Base-by-base conservation (phyloP, 2,797 vertebrate species). In the Momotus momota region DNA sequence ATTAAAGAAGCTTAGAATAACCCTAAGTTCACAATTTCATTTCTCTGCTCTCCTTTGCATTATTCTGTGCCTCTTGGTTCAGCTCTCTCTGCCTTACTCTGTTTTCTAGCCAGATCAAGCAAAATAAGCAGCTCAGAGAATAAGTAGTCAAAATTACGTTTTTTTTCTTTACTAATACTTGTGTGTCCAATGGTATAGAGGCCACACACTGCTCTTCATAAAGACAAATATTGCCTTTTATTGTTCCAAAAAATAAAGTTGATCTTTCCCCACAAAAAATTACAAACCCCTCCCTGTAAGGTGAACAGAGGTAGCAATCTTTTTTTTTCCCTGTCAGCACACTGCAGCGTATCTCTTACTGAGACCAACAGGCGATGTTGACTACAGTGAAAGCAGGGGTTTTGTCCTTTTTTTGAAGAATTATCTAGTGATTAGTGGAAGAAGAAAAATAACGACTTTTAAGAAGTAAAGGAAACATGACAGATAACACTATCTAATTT, bases 1-100 rank as follows among this genome's bases (percentile, higher is more conserved):
- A 66, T 77, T 87, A 52, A 93, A 94, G n/a, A 73, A 71, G 33
- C 40, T 73, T 40, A 79, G 21, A 31, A 40, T 43, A 73, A 93
- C 20, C 9, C 18, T 27, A 83, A 83, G 3, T 40, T 65, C 45
- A 57, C 17, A 38, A 84, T 71, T 64, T 75, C 1, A 26, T 79
- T 77, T 78, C 27, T 72, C 64, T 85, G 46, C 23, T 70, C 25
- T 55, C 10, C 7, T 93, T 78, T 49, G 33, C 38, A 31, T 49
- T 82, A 69, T 20, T 46, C 49, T 91, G 25, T 61, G 52, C 22
- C 41, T 66, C 51, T 78, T n/a, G 8, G 9, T 60, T 83, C 23
- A 84, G 27, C 17, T 46, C 4, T 45, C 35, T 73, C n/a, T 64
- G 48, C 16, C 19, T 77, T 10, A 29, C 16, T 78, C 57, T 64